Evolutionary conservation across 2,113 vertebrate genomes (phyloP).

Genomic region (Tetraodon nigroviridis): DNA sequence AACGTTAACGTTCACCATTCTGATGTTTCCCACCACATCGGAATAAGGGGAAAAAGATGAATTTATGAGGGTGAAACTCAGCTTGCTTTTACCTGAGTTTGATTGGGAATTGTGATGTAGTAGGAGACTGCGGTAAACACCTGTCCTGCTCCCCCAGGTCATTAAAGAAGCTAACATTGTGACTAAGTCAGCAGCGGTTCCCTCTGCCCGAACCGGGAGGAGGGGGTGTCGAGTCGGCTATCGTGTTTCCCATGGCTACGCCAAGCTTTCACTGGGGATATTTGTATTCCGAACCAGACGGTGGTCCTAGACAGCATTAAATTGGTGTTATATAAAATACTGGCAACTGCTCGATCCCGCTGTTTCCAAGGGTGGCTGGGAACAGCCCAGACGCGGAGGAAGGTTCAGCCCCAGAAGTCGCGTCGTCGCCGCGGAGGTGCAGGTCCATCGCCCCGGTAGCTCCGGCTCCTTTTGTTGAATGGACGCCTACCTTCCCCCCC

Average conservation of each 20-base stretch:
- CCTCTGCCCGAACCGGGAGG: constrained; percentile 4
- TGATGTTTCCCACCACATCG: constrained; percentile 3
- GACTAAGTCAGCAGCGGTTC: constrained; percentile 26
- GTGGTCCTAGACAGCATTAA: background rate
- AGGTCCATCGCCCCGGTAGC: constrained; percentile 26
- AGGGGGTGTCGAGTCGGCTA: constrained; percentile 9
- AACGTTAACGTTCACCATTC: constrained; percentile 20
- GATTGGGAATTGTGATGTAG: background rate
- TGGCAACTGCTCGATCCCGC: background rate
- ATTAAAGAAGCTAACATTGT: constrained; percentile 6
- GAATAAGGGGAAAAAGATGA: background rate
- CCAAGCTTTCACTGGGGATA: constrained; percentile 36
- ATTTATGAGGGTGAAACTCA: background rate
- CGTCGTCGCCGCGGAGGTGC: constrained; percentile 51
- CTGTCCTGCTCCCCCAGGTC: constrained; percentile 32
- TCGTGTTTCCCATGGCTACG: constrained; percentile 71
- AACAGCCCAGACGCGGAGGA: background rate
- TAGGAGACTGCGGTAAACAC: constrained; percentile 21
- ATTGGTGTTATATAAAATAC: background rate
- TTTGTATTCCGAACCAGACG: constrained; percentile 20
- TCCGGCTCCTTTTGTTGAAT: constrained; percentile 36
- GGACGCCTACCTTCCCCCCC: background rate
- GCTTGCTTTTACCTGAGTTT: background rate
- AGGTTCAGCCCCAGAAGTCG: constrained; percentile 33
- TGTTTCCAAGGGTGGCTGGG: background rate